Conservation (phyloP, 2,797 vertebrate species). For the Sebastiscus tertius region DNA sequence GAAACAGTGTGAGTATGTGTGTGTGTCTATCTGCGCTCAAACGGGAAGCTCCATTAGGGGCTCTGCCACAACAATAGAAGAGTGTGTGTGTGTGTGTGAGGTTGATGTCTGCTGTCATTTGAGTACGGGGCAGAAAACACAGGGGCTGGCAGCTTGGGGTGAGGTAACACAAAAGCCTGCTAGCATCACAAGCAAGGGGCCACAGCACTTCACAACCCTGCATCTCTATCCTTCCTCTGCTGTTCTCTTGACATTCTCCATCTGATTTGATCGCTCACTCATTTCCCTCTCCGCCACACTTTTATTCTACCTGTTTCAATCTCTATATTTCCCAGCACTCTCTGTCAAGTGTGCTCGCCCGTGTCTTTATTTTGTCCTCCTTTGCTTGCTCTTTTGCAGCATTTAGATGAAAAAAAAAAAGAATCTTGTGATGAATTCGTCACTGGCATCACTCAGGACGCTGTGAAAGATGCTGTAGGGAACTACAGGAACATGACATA, state of each 20-base stretch:
- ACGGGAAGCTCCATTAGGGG: conserved; percentile 72
- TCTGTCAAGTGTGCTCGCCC: background rate
- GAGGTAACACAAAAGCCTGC: conserved; percentile 62
- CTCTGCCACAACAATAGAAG: conserved; percentile 70
- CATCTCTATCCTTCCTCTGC: conserved; percentile 22
- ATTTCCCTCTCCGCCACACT: conserved; percentile 15
- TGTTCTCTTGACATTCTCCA: conserved; percentile 47
- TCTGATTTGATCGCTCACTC: conserved; percentile 44
- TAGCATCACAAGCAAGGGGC: conserved; percentile 46
- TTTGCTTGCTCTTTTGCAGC: conserved; percentile 20
- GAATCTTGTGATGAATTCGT: conserved; percentile 54
- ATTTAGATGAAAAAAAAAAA: conserved; percentile 10
- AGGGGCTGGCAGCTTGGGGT: conserved; percentile 62
- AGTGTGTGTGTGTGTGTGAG: conserved; percentile 53
- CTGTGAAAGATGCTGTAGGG: conserved; percentile 39
- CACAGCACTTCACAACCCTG: conserved; percentile 29
- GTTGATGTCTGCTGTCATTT: conserved; percentile 76
- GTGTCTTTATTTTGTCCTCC: background rate
- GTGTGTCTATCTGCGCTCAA: conserved; percentile 63
- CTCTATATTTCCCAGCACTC: background rate
- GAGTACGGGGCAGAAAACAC: conserved; percentile 67
- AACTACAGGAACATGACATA: conserved; percentile 65
- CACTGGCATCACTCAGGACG: conserved; percentile 48
- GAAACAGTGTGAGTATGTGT: conserved; percentile 18
- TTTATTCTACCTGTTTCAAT: conserved; percentile 5